Conservation (phyloP, 2,797 vertebrate species). For the Selene dorsalis region DNA sequence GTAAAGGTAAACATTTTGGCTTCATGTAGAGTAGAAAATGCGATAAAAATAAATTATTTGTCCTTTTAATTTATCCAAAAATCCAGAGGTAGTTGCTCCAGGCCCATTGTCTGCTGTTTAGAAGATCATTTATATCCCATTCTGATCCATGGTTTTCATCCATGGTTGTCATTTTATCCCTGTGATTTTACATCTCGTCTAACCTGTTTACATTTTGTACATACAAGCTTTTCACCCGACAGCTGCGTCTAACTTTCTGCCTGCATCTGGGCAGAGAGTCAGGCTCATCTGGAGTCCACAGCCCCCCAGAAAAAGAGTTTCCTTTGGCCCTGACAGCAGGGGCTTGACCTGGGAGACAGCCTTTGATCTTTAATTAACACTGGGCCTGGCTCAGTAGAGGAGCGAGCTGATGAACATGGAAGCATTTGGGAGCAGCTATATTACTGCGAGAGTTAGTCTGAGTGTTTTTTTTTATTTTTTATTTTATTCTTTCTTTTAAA, state of each 20-base stretch:
- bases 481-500: slow-evolving; percentile 6
- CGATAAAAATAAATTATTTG: not conserved
- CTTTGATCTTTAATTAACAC: slow-evolving; percentile 83
- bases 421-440: slow-evolving; percentile 47
- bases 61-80: not conserved
- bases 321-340: slow-evolving; percentile 72
- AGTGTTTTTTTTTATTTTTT: not conserved
- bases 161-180: not conserved
- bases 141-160: not conserved
- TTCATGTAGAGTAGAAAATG: not conserved
- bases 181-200: not conserved
- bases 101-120: not conserved
- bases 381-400: slow-evolving; percentile 54
- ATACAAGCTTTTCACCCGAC: slow-evolving; percentile 15
- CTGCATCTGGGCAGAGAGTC: slow-evolving; percentile 55
- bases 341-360: slow-evolving; percentile 70
- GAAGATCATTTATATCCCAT: not conserved
- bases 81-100: not conserved
- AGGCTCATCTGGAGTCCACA: slow-evolving; percentile 45
- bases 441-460: slow-evolving; percentile 1
- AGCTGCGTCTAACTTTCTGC: slow-evolving; percentile 33
- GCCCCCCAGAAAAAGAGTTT: slow-evolving; percentile 57
- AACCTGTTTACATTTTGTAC: slow-evolving; percentile 27
- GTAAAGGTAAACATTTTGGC: not conserved
- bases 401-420: slow-evolving; percentile 60